Conservation (phyloP, 1,140 invertebrate species). For the Sinella curviseta region DNA sequence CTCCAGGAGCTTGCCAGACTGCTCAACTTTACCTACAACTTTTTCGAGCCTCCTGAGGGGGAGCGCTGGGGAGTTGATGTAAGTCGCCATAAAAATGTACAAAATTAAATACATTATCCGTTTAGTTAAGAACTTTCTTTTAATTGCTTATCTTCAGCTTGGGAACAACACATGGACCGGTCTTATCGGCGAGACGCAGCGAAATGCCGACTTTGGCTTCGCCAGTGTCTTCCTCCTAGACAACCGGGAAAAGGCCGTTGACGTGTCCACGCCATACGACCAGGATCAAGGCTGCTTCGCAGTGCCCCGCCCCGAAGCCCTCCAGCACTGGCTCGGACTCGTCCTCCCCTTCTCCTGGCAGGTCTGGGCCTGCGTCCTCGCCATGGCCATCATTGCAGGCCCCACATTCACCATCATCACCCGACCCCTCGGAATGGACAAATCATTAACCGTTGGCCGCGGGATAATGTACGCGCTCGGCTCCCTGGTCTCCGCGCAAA, state of each 20-base stretch:
- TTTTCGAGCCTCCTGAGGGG: conserved; percentile 45
- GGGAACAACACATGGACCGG: no score
- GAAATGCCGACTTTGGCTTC: conserved; percentile 50
- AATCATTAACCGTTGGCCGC: conserved; percentile 39
- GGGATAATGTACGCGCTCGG: no score
- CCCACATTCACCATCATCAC: conserved; percentile 43
- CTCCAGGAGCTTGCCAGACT: conserved; percentile 43
- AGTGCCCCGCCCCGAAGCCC: no score
- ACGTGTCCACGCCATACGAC: conserved; percentile 47
- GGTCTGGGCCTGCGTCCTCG: conserved; percentile 47
- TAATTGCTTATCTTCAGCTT: conserved; percentile 15
- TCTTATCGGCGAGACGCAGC: conserved; percentile 47
- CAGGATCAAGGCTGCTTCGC: conserved; percentile 44
- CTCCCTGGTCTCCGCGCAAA: no score
- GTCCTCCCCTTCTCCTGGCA: conserved; percentile 49
- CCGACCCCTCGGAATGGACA: conserved; percentile 40
- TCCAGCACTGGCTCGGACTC: no score
- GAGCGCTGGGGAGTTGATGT: conserved; percentile 50
- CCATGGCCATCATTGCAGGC: conserved; percentile 45
- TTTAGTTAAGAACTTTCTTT: neutral
- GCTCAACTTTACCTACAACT: conserved; percentile 50
- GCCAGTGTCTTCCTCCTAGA: conserved; percentile 50
- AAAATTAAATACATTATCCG: no score
- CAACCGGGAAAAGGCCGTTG: conserved; percentile 49
- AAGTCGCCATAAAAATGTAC: conserved; percentile 1